Conservation (phyloP, 2,113 vertebrate genomes). For the Pluvialis apricaria region DNA sequence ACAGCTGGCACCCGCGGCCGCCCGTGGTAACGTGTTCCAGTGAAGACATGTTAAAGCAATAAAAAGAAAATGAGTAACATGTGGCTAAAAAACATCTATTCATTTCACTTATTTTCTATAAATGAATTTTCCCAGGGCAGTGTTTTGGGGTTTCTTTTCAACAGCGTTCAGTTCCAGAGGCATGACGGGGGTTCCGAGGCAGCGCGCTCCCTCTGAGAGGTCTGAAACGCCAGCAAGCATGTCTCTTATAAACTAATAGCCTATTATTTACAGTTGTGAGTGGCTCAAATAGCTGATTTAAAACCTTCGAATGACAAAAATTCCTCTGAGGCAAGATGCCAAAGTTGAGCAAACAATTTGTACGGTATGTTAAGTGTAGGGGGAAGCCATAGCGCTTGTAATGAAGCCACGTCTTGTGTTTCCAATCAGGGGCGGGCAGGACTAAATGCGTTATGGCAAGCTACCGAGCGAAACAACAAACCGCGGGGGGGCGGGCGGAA, state of each 20-base stretch:
- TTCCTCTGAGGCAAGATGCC: slow-evolving; percentile 30
- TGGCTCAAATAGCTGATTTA: not conserved
- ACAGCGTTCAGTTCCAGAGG: slow-evolving; percentile 68
- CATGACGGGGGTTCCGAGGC: slow-evolving; percentile 60
- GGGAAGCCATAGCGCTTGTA: slow-evolving; percentile 35
- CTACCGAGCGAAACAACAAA: slow-evolving; percentile 55
- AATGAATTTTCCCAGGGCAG: slow-evolving; percentile 80
- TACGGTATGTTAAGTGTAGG: slow-evolving; percentile 20
- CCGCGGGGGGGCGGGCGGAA: not conserved
- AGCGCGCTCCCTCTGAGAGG: not conserved
- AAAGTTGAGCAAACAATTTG: slow-evolving; percentile 51
- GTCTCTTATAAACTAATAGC: slow-evolving; percentile 16
- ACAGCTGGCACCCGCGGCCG: slow-evolving; percentile 11
- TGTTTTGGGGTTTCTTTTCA: slow-evolving; percentile 43
- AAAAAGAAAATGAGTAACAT: slow-evolving; percentile 78
- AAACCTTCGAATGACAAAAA: not conserved
- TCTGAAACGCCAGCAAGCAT: not conserved
- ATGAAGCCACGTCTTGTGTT: slow-evolving; percentile 39
- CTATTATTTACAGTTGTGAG: not conserved
- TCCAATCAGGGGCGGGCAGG: slow-evolving; percentile 31
- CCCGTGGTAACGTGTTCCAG: not conserved
- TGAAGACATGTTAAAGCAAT: slow-evolving; percentile 76
- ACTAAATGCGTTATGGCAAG: not conserved
- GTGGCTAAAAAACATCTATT: slow-evolving; percentile 73
- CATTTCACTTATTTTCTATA: slow-evolving; percentile 70